A percentile compares a stretch with the other conserved stretches of the same genome.
Evolutionary conservation across 2,113 vertebrate genomes (phyloP).

Genomic region (Cephalopterus ornatus): DNA sequence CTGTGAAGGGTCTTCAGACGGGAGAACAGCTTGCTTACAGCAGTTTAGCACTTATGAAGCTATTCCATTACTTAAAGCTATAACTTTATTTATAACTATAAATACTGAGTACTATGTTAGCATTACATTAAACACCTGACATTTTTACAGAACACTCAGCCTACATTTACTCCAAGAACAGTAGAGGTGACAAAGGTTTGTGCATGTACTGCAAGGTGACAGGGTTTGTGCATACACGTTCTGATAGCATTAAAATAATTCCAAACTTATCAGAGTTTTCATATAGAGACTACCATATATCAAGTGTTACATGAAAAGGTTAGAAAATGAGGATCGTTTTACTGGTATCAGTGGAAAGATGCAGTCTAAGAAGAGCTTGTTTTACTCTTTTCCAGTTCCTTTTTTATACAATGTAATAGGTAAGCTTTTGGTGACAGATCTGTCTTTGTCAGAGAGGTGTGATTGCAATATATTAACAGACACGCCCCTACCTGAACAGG

Average conservation of each 20-base stretch:
- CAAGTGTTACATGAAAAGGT: background rate
- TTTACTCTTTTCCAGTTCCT: background rate
- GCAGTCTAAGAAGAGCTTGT: background rate
- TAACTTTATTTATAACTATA: background rate
- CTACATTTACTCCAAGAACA: background rate
- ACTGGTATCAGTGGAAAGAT: background rate
- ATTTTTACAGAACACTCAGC: background rate
- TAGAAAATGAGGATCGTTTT: background rate
- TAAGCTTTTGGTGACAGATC: background rate
- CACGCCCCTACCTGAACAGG: background rate
- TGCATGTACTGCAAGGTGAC: background rate
- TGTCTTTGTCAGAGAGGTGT: background rate
- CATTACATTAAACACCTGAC: background rate
- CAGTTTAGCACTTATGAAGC: background rate
- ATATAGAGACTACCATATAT: background rate
- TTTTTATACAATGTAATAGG: background rate
- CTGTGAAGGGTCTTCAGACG: background rate
- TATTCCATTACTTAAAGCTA: background rate
- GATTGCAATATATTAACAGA: background rate
- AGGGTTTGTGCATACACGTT: fast-evolving
- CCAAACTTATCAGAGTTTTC: background rate
- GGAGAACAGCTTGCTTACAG: background rate
- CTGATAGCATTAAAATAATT: background rate
- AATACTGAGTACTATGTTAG: background rate
- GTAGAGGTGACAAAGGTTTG: background rate